Base-by-base conservation (phyloP, 1,140 invertebrate genomes). In the Linepithema humile region DNA sequence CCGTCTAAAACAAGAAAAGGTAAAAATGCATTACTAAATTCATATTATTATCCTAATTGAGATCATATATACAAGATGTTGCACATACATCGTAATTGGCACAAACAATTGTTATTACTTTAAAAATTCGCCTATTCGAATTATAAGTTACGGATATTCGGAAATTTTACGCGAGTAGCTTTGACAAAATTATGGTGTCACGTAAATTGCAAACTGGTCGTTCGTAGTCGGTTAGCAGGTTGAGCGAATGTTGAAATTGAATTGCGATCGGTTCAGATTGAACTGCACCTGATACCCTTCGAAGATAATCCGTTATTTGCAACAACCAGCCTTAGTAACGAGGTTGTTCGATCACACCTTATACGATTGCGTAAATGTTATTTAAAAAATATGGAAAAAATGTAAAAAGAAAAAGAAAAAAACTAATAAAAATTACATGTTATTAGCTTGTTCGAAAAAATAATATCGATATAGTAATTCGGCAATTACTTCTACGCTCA, bases 1-100 rank as follows among this genome's bases (percentile, higher is more conserved):
- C 97, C 9, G 99, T 99, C 99, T 99, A 96, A 89, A 96, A 98
- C 93, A 93, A 93, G 93, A 90, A 89, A 90, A 93, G 91, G 90
- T 40, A 62, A 65, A 48, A 26, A 23, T 9, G 10, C 32, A 57
- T 26, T 29, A 53, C 55, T 12, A 78, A 53, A 53, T 53, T 69
- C 65, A 48, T 32, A 53, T 48, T n/a, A n/a, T n/a, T n/a, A n/a
- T n/a, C n/a, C n/a, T n/a, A n/a, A 20, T 9, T 53, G 4, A 20
- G n/a, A 70, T 32, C 15, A n/a, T n/a, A n/a, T 53, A 70, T 53
- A 53, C 29, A 32, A 45, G 67, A 53, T 32, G 17, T 35, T n/a
- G 17, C 59, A 32, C n/a, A 50, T 15, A n/a, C 6, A n/a, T 50
- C 29, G 62, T 35, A 70, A 70, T 80, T 70, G 53, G 29, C 20